Percentiles rank a stretch among this genome's conserved stretches.
Evolutionary conservation across 1,140 invertebrate genomes (phyloP).

Genomic region (Apis cerana): DNA sequence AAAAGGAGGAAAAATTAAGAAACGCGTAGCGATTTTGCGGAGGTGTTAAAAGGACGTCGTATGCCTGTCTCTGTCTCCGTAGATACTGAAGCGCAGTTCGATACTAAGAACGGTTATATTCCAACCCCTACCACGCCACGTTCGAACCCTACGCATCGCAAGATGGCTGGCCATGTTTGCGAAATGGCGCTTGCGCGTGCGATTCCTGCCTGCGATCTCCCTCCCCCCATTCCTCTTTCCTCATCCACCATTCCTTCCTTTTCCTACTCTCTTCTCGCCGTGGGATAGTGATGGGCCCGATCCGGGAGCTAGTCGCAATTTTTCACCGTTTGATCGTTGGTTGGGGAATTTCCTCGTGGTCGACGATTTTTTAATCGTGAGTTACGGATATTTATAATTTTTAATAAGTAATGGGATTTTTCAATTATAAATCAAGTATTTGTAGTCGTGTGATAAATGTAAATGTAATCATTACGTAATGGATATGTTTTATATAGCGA

Average conservation of each 20-base stretch:
- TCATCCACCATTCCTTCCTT: constrained; percentile 47
- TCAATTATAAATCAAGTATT: too few relatives aligned
- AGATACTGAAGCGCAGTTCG: constrained; percentile 74
- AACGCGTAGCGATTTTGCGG: constrained; percentile 35
- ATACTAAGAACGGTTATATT: constrained; percentile 77
- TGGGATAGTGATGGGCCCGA: constrained; percentile 40
- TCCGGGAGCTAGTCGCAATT: constrained; percentile 4
- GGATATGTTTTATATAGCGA: too few relatives aligned
- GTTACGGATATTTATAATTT: too few relatives aligned
- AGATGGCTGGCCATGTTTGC: constrained; percentile 72
- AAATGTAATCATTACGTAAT: too few relatives aligned
- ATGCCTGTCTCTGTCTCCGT: constrained; percentile 64
- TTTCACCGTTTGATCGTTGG: constrained; percentile 4
- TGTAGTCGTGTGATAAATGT: too few relatives aligned
- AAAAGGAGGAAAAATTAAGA: not conserved
- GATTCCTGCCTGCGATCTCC: constrained; percentile 35
- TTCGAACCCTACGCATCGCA: constrained; percentile 60
- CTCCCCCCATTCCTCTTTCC: constrained; percentile 19
- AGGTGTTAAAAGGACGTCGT: constrained; percentile 46
- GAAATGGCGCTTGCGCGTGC: constrained; percentile 75
- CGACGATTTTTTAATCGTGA: not conserved
- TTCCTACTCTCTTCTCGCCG: constrained; percentile 27
- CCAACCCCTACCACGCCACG: constrained; percentile 64
- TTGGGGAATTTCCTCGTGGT: constrained; percentile 28
- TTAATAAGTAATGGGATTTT: too few relatives aligned